Percentiles rank a stretch among this genome's conserved stretches.
These are phyloP conservation scores for Procambarus clarkii DNA, from an alignment of 1,140 invertebrate genomes.

Conservation along the genomic window DNA sequence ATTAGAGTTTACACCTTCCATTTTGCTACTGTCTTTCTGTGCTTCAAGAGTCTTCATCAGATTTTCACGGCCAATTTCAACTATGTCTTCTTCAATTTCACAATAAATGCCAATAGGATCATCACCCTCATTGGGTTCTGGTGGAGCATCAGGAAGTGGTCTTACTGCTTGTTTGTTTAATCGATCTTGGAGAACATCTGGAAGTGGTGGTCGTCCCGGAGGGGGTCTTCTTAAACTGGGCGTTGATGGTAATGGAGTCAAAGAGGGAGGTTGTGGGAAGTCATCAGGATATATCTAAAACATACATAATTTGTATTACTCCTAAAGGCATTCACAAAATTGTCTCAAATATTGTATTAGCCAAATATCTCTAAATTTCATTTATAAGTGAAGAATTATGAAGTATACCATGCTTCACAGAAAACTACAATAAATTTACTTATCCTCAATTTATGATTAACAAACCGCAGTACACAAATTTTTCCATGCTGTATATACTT, in stretches of 20 bases:
- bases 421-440: no score
- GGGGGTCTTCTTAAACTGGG: background rate
- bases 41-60: background rate
- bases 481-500: no score
- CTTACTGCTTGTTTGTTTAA: conserved; percentile 32
- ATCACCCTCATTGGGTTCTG: conserved; percentile 8
- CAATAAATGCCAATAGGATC: conserved; percentile 48
- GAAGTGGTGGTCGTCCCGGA: conserved; percentile 39
- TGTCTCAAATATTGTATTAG: background rate
- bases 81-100: conserved; percentile 52
- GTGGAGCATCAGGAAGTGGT: conserved; percentile 37
- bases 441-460: no score
- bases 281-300: conserved; percentile 32
- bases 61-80: conserved; percentile 17
- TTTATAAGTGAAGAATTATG: no score
- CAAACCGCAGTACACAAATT: no score
- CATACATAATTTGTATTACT: background rate
- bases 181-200: background rate
- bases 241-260: background rate
- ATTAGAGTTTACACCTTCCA: background rate
- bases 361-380: no score
- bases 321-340: background rate
- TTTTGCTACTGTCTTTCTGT: background rate
- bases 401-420: no score
- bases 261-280: background rate